Evolutionary conservation across 1,140 invertebrate species (phyloP).

Genomic region (Homalodisca vitripennis): DNA sequence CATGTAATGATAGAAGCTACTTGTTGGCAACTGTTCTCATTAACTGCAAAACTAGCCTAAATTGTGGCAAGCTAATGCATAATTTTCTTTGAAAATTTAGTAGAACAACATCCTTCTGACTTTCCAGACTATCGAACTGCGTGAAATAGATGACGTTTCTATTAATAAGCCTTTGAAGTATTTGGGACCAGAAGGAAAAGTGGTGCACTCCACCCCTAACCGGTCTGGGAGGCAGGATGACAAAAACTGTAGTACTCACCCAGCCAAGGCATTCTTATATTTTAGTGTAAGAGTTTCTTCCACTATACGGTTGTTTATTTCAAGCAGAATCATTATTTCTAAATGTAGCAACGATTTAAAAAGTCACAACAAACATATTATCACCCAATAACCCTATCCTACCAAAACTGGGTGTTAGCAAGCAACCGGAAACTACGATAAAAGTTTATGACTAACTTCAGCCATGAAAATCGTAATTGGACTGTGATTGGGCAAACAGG

Average conservation of each 20-base stretch:
- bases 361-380: conserved; percentile 33
- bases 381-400: conserved; percentile 11
- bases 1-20: no score
- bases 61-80: no score
- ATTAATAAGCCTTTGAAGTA: no score
- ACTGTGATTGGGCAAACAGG: conserved; percentile 15
- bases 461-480: conserved; percentile 14
- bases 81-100: no score
- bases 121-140: no score
- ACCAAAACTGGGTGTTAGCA: conserved; percentile 32
- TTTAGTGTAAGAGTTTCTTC: conserved; percentile 93
- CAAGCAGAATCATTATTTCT: conserved; percentile 95
- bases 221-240: conserved; percentile 28
- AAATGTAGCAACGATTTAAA: no score
- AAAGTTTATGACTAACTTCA: not conserved
- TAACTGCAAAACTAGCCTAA: no score
- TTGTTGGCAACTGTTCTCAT: no score
- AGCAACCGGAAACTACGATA: conserved; percentile 31
- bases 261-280: conserved; percentile 91
- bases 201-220: conserved; percentile 27
- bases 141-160: no score
- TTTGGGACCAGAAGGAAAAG: no score
- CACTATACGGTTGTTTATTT: conserved; percentile 98
- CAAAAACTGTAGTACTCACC: conserved; percentile 64
- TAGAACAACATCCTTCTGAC: no score